Evolutionary conservation across 2,797 vertebrate genomes (phyloP).

Genomic region (Phataginus tricuspis): DNA sequence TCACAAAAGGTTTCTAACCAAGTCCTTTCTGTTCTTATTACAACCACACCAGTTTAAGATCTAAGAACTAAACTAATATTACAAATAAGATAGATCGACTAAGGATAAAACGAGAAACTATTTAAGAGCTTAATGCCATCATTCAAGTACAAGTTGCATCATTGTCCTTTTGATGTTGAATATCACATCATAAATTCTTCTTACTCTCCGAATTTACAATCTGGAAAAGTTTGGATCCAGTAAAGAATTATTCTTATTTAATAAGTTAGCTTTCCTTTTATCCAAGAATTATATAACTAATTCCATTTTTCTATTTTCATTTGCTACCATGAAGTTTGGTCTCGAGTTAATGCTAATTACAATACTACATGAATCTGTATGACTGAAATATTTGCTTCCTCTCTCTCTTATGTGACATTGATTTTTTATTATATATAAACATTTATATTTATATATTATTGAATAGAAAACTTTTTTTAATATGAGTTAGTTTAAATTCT

Average conservation of each 20-base stretch:
- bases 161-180: not conserved
- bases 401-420: not conserved
- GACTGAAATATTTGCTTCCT: not conserved
- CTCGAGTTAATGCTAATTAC: slow-evolving; percentile 20
- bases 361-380: not conserved
- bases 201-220: not conserved
- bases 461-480: not conserved
- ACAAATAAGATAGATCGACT: not conserved
- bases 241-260: not conserved
- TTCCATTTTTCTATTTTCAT: slow-evolving; percentile 2
- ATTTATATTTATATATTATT: not conserved
- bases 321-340: not conserved
- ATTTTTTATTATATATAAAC: not conserved
- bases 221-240: not conserved
- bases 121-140: not conserved
- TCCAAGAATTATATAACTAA: not conserved
- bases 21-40: not conserved
- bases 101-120: not conserved
- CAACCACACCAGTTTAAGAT: not conserved
- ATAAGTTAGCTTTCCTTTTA: slow-evolving; percentile 14
- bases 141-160: not conserved
- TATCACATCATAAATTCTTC: not conserved
- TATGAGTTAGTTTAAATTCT: not conserved
- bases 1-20: not conserved
- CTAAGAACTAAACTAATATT: not conserved